Percentiles rank a stretch among this genome's conserved stretches.
These are phyloP conservation scores for Tetrapedia diversipes DNA, from an alignment of 2,888 invertebrate genomes.

Conservation along the genomic window DNA sequence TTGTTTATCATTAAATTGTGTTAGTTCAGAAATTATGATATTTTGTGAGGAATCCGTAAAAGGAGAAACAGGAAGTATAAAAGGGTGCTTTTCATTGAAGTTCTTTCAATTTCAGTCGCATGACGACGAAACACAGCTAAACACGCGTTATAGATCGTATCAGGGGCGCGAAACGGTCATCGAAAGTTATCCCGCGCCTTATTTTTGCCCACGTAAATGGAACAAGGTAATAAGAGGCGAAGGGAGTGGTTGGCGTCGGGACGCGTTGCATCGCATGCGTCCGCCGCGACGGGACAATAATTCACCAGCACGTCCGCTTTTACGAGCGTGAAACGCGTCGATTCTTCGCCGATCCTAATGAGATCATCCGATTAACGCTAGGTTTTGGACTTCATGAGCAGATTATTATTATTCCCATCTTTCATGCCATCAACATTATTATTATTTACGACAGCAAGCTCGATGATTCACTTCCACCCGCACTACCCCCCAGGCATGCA, in stretches of 20 bases:
- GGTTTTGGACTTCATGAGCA: no score
- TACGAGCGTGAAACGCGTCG: slow-evolving; percentile 40
- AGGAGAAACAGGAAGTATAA: not conserved
- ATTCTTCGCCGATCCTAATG: slow-evolving; percentile 59
- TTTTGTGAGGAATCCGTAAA: no score
- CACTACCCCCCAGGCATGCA: not conserved
- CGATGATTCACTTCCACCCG: not conserved
- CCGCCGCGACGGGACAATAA: slow-evolving; percentile 33
- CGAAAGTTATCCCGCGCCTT: slow-evolving; percentile 50
- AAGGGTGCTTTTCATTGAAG: no score
- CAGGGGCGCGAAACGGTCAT: slow-evolving; percentile 33
- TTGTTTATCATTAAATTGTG: no score
- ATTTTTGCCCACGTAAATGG: slow-evolving; percentile 47
- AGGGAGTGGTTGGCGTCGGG: slow-evolving; percentile 42
- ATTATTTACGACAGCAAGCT: slow-evolving; percentile 18
- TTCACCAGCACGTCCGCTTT: slow-evolving; percentile 49
- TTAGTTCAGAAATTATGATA: no score
- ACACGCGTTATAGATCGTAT: slow-evolving; percentile 20
- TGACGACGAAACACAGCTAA: slow-evolving; percentile 17
- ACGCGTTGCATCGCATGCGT: slow-evolving; percentile 40
- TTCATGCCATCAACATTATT: not conserved
- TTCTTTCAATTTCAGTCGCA: no score
- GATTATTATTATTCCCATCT: not conserved
- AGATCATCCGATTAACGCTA: slow-evolving; percentile 69
- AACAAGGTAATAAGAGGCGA: slow-evolving; percentile 54